These are phyloP conservation scores for Tonatia bakeri DNA, from an alignment of 2,113 vertebrate species.

Conservation along the genomic window DNA sequence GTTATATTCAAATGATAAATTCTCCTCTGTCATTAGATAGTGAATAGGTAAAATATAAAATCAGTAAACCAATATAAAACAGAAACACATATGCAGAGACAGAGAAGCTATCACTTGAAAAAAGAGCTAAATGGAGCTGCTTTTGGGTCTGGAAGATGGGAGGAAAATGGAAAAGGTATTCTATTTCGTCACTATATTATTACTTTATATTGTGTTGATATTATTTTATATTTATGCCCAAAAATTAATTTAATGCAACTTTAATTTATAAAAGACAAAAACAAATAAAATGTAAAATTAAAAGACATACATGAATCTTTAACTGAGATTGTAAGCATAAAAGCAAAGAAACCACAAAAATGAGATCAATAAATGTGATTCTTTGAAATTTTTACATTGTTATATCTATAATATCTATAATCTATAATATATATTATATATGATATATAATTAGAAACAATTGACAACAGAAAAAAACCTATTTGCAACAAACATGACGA, in stretches of 20 bases:
- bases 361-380: background rate
- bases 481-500: background rate
- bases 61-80: background rate
- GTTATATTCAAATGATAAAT: background rate
- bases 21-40: background rate
- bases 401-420: background rate
- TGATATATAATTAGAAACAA: background rate
- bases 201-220: background rate
- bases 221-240: background rate
- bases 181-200: background rate
- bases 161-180: background rate
- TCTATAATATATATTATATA: background rate
- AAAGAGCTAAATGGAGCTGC: background rate
- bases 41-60: background rate
- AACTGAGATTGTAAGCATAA: background rate
- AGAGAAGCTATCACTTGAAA: background rate
- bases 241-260: background rate
- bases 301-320: background rate
- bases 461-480: background rate
- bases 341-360: background rate
- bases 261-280: background rate
- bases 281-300: background rate
- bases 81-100: background rate
- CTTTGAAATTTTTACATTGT: background rate
- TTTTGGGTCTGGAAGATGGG: background rate